Base-by-base conservation (phyloP, 2,888 invertebrate species). In the Lithosia quadra region DNA sequence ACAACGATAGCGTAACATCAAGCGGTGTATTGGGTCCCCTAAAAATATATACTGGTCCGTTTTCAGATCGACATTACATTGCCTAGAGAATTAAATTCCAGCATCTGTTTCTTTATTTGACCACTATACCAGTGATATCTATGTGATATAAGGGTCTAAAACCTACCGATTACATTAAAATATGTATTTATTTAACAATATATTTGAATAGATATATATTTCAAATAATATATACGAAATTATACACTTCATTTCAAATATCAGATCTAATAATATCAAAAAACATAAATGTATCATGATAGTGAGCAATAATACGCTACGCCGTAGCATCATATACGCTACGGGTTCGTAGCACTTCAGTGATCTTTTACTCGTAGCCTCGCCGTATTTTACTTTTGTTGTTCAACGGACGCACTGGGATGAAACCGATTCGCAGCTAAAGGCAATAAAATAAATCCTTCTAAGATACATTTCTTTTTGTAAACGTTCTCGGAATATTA, bases 11-110 rank as follows among this genome's bases (percentile, higher is more conserved):
- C 61, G 63, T 69, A 67, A 76, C 69, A 73, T 71, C 59, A 79
- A 76, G 77, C 77, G 21, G 70, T 77, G 79, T 73, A 65, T 76
- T 79, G 76, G 83, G 84, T 85, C 85, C 85, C 85, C 76, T 80
- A 66, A 75, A 81, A 72, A 58, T 33, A 79, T 73, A 76, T 73
- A 72, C 67, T 77, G 67, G 73, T 79, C 67, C 73, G 62, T 69
- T 65, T 69, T 64, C 33, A 72, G 71, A 65, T 67, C 72, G 67
- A 75, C 65, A 65, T 81, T 68, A 75, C 67, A 70, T 72, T 60
- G 64, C 63, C 43, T 61, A 22, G 9, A 34, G 21, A 22, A 49
- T 58, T 58, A 33, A 58, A 58, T 33, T 13, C 18, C 58, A 58
- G 18, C n/a, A 18, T 33, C 58, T 58, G 34, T 34, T 58, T n/a